Base-by-base conservation (phyloP, 2,797 vertebrate genomes). In the Nyctibius grandis region DNA sequence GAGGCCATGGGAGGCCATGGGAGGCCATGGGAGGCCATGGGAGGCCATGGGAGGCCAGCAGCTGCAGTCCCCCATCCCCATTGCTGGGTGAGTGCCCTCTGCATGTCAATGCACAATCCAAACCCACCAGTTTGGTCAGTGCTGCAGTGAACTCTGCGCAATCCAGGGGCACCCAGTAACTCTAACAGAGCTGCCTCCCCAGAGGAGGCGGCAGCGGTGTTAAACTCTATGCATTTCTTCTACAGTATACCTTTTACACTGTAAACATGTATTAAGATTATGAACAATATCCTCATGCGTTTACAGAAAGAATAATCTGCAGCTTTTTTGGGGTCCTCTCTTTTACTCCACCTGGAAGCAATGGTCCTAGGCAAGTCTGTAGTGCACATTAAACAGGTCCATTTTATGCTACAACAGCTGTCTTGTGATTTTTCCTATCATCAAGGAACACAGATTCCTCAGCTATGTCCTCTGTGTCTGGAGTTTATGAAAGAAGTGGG, bases 231-330 rank as follows among this genome's bases (percentile, higher is more conserved):
- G 28, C 15, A 67, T 47, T 86, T 74, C 13, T 84, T 70, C 31
- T 77, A n/a, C 47, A 67, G 36, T 5, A 1, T 11, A 36, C 11
- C 40, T 56, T 86, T 68, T 53, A 45, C 9, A n/a, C n/a, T 56
- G n/a, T n/a, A 26, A 88, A 56, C 7, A 48, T 1, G 1, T 7
- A 36, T 0, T 0, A 82, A 59, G 9, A 18, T 42, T 22, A 8
- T 15, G 16, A 81, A 67, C 48, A 59, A 33, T 15, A 57, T 23
- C 40, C 18, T 56, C n/a, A 5, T 9, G 9, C 82, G 16, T 80
- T 61, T 79, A 77, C 38, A 79, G 54, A 34, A 53, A 64, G 10
- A 82, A 64, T 15, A 69, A 50, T n/a, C 25, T 51, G 65, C 17
- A 6, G 59, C 4, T 73, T 79, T 81, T 76, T 53, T 11, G 2